These are phyloP conservation scores for Diorhabda sublineata DNA, from an alignment of 1,140 invertebrate genomes.

Conservation along the genomic window DNA sequence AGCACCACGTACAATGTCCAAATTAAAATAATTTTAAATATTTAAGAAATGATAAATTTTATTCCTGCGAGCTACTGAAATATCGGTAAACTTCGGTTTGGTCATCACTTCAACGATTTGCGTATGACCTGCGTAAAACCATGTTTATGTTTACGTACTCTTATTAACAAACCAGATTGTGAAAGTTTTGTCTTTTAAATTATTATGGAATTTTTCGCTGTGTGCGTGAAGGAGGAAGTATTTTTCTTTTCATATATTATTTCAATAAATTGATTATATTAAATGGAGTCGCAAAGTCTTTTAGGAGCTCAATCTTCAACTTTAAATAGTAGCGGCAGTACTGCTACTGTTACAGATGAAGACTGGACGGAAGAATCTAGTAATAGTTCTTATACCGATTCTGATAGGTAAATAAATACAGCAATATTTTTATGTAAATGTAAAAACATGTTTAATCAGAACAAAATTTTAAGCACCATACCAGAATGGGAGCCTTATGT, in stretches of 20 bases:
- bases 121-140: too few species aligned
- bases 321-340: slow-evolving; percentile 12
- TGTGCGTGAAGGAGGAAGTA: background rate
- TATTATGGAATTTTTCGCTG: too few species aligned
- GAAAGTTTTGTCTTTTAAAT: too few species aligned
- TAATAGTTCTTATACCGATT: slow-evolving; percentile 37
- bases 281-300: slow-evolving; percentile 28
- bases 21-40: too few species aligned
- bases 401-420: slow-evolving; percentile 31
- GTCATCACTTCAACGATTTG: too few species aligned
- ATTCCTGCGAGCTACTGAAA: too few species aligned
- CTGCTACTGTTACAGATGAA: slow-evolving; percentile 18
- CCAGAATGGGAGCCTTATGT: slow-evolving; percentile 47
- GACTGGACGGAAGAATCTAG: slow-evolving; percentile 31
- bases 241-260: background rate
- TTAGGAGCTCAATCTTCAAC: slow-evolving; percentile 10
- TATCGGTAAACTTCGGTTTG: too few species aligned
- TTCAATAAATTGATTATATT: background rate
- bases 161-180: too few species aligned
- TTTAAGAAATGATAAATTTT: too few species aligned
- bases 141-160: too few species aligned
- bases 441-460: background rate
- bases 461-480: slow-evolving; percentile 38
- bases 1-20: too few species aligned
- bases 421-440: slow-evolving; percentile 24